Percentiles rank a stretch among this genome's conserved stretches.
Evolutionary conservation across 2,888 invertebrate species (phyloP).

Genomic region (Sthenelais limicola): DNA sequence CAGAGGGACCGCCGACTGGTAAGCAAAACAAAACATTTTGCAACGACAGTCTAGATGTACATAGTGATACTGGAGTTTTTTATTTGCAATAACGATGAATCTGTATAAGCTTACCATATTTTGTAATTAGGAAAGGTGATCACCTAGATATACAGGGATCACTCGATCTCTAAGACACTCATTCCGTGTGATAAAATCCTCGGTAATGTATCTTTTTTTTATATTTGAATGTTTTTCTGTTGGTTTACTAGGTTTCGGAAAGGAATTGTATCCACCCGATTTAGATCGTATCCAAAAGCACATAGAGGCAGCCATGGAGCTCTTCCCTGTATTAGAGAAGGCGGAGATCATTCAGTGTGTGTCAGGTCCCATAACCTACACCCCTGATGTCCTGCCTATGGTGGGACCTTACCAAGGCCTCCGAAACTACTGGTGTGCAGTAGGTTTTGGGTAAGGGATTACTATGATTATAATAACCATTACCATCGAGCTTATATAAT

Average conservation of each 20-base stretch:
- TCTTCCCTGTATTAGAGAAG: slow-evolving; percentile 62
- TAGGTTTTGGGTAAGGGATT: slow-evolving; percentile 59
- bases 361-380: slow-evolving; percentile 72
- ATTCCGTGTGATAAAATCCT: not conserved
- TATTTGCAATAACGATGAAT: no score
- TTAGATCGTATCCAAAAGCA: slow-evolving; percentile 67
- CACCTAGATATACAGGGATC: no score
- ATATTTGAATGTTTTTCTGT: not conserved
- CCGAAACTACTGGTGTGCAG: slow-evolving; percentile 70
- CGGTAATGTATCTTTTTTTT: not conserved
- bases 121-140: no score
- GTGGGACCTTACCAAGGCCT: slow-evolving; percentile 67
- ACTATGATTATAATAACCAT: no score
- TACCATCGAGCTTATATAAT: no score
- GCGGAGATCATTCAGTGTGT: slow-evolving; percentile 68
- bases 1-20: slow-evolving; percentile 69
- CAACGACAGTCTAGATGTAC: not conserved
- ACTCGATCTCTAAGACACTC: no score
- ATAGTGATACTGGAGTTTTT: not conserved
- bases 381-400: slow-evolving; percentile 72
- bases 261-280: slow-evolving; percentile 70
- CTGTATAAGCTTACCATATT: no score
- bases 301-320: slow-evolving; percentile 68
- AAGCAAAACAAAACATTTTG: no score
- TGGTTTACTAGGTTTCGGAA: slow-evolving; percentile 70